Conservation (phyloP, 2,113 vertebrate genomes). For the Tretioscincus oriximinensis region DNA sequence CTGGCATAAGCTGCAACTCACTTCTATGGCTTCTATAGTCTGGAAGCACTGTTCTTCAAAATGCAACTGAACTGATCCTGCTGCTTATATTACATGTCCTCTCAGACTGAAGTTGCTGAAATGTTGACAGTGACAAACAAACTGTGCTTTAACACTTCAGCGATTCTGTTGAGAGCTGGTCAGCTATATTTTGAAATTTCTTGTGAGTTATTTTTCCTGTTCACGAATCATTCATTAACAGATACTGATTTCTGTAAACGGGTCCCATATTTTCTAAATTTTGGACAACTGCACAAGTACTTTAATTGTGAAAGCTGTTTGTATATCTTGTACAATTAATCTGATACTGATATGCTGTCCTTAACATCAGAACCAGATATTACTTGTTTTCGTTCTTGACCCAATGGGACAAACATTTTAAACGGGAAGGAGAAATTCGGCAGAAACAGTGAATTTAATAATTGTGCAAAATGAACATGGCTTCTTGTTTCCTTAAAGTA, state of each 20-base stretch:
- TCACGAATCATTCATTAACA: conserved; percentile 59
- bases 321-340: conserved; percentile 3
- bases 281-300: conserved; percentile 30
- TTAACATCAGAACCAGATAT: background rate
- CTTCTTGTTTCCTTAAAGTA: conserved; percentile 28
- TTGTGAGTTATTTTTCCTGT: conserved; percentile 52
- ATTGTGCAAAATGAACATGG: conserved; percentile 20
- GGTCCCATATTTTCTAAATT: conserved; percentile 10
- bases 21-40: background rate
- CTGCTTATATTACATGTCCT: background rate
- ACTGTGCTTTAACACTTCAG: conserved; percentile 16
- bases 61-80: conserved; percentile 5
- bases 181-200: conserved; percentile 47
- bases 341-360: conserved; percentile 11
- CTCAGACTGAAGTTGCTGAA: background rate
- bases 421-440: conserved; percentile 16
- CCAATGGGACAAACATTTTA: background rate
- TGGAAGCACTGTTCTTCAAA: background rate
- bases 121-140: conserved; percentile 25
- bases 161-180: conserved; percentile 48
- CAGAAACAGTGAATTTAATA: conserved; percentile 32
- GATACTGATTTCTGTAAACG: conserved; percentile 35
- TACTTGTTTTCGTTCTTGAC: conserved; percentile 6
- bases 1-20: background rate
- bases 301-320: conserved; percentile 33